Evolutionary conservation across 2,888 invertebrate genomes (phyloP).

Genomic region (Tromatobia lineatoria): DNA sequence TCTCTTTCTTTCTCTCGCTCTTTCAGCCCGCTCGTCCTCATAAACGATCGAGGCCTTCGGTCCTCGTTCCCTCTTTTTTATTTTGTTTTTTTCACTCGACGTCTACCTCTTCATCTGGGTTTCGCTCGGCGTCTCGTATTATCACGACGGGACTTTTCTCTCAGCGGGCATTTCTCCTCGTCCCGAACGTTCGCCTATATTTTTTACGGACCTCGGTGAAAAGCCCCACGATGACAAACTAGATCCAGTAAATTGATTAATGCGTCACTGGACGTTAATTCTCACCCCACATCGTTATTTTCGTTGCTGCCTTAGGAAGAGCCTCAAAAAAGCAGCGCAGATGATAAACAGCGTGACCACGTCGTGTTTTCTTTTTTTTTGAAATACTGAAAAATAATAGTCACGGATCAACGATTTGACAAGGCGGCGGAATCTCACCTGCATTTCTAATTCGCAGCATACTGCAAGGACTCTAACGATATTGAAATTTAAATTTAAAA

Average conservation of each 20-base stretch:
- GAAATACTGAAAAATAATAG: not conserved
- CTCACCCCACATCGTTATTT: not conserved
- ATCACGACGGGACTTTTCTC: conserved; percentile 19
- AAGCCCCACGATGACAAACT: conserved; percentile 24
- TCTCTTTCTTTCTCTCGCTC: not conserved
- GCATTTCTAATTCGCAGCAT: not conserved
- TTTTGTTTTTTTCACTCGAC: conserved; percentile 1
- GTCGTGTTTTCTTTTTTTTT: not conserved
- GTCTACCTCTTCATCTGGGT: conserved; percentile 1
- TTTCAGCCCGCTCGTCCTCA: conserved; percentile 1
- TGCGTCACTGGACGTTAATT: conserved; percentile 29
- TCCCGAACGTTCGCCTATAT: conserved; percentile 17
- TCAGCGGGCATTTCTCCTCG: not conserved
- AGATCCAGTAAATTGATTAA: conserved; percentile 43
- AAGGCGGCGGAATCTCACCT: conserved; percentile 6
- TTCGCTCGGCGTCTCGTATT: not conserved
- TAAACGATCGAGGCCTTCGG: conserved; percentile 44
- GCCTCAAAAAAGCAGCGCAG: not conserved
- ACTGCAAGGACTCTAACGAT: too few relatives aligned
- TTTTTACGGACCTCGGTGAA: conserved; percentile 2
- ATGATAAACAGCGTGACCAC: not conserved
- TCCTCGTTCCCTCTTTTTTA: not conserved
- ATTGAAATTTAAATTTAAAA: too few relatives aligned
- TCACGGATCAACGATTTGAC: conserved; percentile 22
- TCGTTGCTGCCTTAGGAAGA: not conserved